Percentiles rank a stretch among this genome's conserved stretches.
Evolutionary conservation across 2,113 vertebrate genomes (phyloP).

Genomic region (Maccullochella peelii): DNA sequence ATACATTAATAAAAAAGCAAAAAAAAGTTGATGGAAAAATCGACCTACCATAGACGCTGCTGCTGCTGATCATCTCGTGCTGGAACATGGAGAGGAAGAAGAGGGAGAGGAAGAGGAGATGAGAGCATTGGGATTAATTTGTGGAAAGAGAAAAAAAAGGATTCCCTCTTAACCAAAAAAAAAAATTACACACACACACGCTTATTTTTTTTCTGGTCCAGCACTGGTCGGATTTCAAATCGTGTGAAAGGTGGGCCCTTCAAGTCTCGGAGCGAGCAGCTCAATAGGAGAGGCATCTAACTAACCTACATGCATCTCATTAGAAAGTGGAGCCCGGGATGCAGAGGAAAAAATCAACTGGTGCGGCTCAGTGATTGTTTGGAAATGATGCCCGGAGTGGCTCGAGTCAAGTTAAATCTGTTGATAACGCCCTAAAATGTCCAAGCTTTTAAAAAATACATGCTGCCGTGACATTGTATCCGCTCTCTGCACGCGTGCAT

Average conservation of each 20-base stretch:
- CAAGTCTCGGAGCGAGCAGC: constrained; percentile 81
- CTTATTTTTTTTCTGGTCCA: constrained; percentile 76
- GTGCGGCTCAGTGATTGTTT: constrained; percentile 41
- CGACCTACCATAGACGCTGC: constrained; percentile 97
- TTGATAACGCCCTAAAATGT: constrained; percentile 45
- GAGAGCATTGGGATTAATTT: constrained; percentile 90
- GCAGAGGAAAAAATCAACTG: constrained; percentile 76
- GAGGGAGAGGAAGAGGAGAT: constrained; percentile 63
- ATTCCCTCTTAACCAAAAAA: constrained; percentile 75
- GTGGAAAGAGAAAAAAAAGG: constrained; percentile 75
- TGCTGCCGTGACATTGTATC: constrained; percentile 84
- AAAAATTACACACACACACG: constrained; percentile 88
- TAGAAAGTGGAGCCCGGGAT: constrained; percentile 79
- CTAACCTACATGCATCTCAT: constrained; percentile 99
- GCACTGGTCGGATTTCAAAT: constrained; percentile 91
- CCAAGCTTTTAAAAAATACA: constrained; percentile 73
- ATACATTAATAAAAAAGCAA: constrained; percentile 48
- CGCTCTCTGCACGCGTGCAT: constrained; percentile 42
- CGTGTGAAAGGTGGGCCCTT: constrained; percentile 92
- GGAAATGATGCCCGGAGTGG: constrained; percentile 3
- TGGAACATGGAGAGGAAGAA: constrained; percentile 83
- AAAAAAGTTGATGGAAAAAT: constrained; percentile 86
- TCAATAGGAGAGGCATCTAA: constrained; percentile 85
- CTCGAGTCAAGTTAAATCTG: constrained; percentile 27
- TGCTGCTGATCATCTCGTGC: constrained; percentile 99